Evolutionary conservation across 2,113 vertebrate species (phyloP).

Genomic region (Heterochromis multidens): DNA sequence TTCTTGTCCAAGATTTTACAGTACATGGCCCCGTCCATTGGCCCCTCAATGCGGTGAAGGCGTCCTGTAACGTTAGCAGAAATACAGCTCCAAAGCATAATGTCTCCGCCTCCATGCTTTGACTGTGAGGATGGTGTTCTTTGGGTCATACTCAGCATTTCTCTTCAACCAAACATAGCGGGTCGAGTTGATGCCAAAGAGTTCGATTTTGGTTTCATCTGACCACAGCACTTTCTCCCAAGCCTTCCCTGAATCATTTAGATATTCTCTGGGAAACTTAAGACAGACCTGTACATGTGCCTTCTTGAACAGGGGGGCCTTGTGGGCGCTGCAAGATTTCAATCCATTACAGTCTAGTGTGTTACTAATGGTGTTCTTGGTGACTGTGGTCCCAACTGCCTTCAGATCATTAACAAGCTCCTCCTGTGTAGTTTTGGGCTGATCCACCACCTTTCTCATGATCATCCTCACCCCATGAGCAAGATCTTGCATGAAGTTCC

Average conservation of each 20-base stretch:
- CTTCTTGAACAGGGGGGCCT: neutral
- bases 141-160: too few species aligned
- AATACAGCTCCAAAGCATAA: too few species aligned
- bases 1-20: too few species aligned
- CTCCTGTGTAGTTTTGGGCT: neutral
- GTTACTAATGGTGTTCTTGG: neutral
- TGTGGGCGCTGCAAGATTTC: neutral
- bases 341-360: accelerated
- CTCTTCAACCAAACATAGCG: too few species aligned
- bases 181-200: too few species aligned
- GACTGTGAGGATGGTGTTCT: too few species aligned
- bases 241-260: neutral
- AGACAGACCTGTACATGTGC: neutral
- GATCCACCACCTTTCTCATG: neutral
- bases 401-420: neutral
- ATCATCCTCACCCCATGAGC: neutral
- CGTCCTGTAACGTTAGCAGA: too few species aligned
- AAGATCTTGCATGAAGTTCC: neutral
- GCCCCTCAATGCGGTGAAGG: too few species aligned
- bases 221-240: neutral
- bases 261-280: neutral
- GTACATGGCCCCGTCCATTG: too few species aligned
- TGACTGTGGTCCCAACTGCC: neutral
- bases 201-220: neutral
- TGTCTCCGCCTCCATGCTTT: too few species aligned